These are phyloP conservation scores for Xenus cinereus DNA, from an alignment of 2,113 vertebrate genomes.

Conservation along the genomic window DNA sequence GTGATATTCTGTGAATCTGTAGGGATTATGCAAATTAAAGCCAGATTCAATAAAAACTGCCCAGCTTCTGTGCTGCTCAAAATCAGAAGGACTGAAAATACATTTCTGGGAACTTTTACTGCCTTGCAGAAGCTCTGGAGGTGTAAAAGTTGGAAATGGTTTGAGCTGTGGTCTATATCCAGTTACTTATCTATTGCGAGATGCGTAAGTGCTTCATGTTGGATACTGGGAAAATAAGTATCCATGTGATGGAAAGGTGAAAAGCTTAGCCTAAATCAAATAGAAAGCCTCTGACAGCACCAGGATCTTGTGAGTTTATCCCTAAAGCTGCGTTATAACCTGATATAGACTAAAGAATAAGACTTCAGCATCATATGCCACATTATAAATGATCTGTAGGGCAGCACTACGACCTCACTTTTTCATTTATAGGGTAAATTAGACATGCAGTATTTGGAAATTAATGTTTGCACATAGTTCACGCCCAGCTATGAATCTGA, in stretches of 20 bases:
- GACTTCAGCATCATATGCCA: not conserved
- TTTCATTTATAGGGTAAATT: not conserved
- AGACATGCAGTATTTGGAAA: not conserved
- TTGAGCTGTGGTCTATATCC: not conserved
- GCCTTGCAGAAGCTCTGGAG: not conserved
- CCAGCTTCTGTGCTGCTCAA: not conserved
- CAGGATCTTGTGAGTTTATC: not conserved
- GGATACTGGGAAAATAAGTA: not conserved
- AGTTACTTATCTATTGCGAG: not conserved
- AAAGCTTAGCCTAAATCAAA: not conserved
- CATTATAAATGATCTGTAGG: not conserved
- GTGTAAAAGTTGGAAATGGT: not conserved
- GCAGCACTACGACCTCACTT: not conserved
- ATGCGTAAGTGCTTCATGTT: not conserved
- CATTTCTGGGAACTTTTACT: not conserved
- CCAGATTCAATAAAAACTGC: not conserved
- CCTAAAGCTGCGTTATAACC: not conserved
- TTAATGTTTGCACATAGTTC: not conserved
- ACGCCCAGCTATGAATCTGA: not conserved
- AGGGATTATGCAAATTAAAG: constrained; percentile 30
- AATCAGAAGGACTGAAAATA: constrained; percentile 4
- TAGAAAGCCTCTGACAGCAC: not conserved
- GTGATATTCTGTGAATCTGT: not conserved
- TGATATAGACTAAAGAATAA: not conserved
- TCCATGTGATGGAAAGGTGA: not conserved